A percentile compares a stretch with the other conserved stretches of the same genome.
phyloP scores from a whole-genome alignment of 2,113 vertebrate genomes.

The Merops nubicus region DNA sequence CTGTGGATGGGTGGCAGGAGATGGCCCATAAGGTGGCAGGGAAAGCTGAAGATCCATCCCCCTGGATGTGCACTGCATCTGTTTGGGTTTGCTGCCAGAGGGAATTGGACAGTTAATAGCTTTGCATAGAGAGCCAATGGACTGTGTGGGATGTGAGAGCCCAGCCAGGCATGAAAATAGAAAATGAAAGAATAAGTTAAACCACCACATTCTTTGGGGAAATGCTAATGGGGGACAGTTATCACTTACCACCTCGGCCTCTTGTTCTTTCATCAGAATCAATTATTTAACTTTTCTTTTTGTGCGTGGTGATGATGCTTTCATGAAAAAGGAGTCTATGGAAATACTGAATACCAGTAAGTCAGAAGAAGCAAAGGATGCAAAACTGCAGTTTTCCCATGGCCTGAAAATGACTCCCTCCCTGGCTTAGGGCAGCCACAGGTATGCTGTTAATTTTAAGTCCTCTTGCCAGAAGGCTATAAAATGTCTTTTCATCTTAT shows the following conservation, averaged over 20 bases:
- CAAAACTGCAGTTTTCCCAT: conserved; percentile 63
- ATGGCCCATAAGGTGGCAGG: conserved; percentile 22
- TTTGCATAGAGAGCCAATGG: not conserved
- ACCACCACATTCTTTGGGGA: not conserved
- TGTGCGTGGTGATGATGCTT: not conserved
- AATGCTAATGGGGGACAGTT: not conserved
- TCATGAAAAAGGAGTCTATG: not conserved
- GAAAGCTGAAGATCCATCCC: not conserved
- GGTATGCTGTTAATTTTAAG: conserved; percentile 61
- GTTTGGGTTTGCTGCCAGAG: not conserved
- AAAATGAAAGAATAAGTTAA: not conserved
- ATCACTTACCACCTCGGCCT: not conserved
- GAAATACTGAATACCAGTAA: not conserved
- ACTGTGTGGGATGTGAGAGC: not conserved
- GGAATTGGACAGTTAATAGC: not conserved
- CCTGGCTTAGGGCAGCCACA: conserved; percentile 62
- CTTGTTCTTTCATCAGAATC: not conserved
- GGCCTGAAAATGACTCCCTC: conserved; percentile 64
- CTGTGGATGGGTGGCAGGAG: not conserved
- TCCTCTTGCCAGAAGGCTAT: conserved; percentile 65
- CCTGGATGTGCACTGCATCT: not conserved
- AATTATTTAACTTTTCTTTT: not conserved
- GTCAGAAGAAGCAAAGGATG: conserved; percentile 20
- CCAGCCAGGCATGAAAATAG: not conserved
- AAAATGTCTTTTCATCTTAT: conserved; percentile 75